Evolutionary conservation across 1,140 invertebrate species (phyloP), one percentile per base, ranked within the genome.

Genomic region (Drosophila littoralis): DNA sequence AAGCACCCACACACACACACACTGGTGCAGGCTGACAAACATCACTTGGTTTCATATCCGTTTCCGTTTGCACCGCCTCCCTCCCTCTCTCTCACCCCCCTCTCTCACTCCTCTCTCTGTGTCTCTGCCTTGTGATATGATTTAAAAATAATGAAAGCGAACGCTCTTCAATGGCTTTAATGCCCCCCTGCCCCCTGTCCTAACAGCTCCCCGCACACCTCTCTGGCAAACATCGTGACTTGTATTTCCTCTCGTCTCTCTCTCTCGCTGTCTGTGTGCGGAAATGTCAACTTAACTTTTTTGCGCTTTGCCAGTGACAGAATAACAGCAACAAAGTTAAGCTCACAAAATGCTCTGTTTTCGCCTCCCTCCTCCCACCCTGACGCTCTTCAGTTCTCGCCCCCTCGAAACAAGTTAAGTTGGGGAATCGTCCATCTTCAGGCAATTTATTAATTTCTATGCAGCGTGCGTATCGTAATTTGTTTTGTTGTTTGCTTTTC

Each of bases 401-500:
- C n/a, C 38, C 40, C 6, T 0, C 40, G 12, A 42, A 42, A 13
- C 7, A n/a, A 40, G 10, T 10, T 1, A 5, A 10, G 7, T n/a
- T 13, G 28, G 50, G 6, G 50, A 7, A 12, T 45, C 12, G 36
- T 46, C 70, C 48, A 15, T 35, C 65, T 61, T 43, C 40, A 36
- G 71, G 71, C 79, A 88, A 89, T 89, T 88, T 88, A 88, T 89
- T 88, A 89, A 88, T 88, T 89, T 83, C 84, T 88, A 88, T 88
- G 86, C 83, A 76, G 75, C 52, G 50, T 67, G 83, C 83, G 83
- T 88, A 73, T 51, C 74, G 43, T 76, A 89, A 88, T 88, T 88
- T 84, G 83, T 80, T 74, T 52, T 54, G 28, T 68, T 70, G 60
- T 74, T 86, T 75, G 64, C 55, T 67, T 71, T 72, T 63, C 67